These are phyloP conservation scores for Aspidiotus destructor DNA, from an alignment of 2,888 invertebrate species.

Conservation along the genomic window DNA sequence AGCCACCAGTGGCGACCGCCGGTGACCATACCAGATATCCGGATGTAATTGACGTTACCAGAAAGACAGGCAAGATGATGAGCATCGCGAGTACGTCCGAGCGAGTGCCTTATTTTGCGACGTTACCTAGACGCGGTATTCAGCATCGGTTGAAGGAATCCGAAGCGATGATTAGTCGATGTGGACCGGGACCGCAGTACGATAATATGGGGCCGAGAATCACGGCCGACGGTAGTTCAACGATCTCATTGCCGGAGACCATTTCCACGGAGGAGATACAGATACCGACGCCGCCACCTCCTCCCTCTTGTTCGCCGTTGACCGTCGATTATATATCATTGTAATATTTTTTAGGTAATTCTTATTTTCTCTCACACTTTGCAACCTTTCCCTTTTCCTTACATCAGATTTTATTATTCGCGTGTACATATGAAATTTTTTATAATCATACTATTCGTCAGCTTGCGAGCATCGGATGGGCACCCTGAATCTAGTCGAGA, in stretches of 20 bases:
- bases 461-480: too few species aligned
- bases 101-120: slow-evolving; percentile 42
- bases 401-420: too few species aligned
- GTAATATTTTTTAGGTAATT: slow-evolving; percentile 15
- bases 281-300: slow-evolving; percentile 49
- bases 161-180: slow-evolving; percentile 39
- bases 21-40: slow-evolving; percentile 20
- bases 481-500: too few species aligned
- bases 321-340: slow-evolving; percentile 30
- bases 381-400: not conserved
- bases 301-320: slow-evolving; percentile 45
- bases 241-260: slow-evolving; percentile 65
- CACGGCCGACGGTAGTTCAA: slow-evolving; percentile 79
- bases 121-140: slow-evolving; percentile 44
- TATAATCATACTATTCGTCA: too few species aligned
- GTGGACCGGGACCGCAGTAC: slow-evolving; percentile 51
- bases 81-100: slow-evolving; percentile 41
- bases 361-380: not conserved
- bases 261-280: slow-evolving; percentile 41
- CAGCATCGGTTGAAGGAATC: slow-evolving; percentile 42
- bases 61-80: slow-evolving; percentile 36
- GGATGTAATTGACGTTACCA: slow-evolving; percentile 35
- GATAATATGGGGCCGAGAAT: slow-evolving; percentile 86
- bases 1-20: slow-evolving; percentile 48
- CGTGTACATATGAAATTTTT: too few species aligned